Evolutionary conservation across 2,888 invertebrate species (phyloP), one percentile per base, ranked within the genome.

Genomic region (Pharmacophagus antenor): DNA sequence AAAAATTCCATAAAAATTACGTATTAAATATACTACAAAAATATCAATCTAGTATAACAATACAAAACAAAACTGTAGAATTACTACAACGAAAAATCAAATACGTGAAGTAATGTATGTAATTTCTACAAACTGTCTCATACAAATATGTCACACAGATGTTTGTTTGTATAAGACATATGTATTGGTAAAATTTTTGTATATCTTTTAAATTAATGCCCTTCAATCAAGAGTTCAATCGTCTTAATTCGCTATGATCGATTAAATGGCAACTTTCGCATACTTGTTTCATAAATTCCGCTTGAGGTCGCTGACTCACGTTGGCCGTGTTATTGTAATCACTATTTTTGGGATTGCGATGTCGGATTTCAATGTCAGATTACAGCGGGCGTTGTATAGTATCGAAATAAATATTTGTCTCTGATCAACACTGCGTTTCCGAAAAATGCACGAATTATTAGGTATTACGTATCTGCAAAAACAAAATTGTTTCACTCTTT

Each of bases 321-420:
- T 59, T 58, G 61, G 61, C 62, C 64, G 61, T 63, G 48, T 60
- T 68, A 65, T 65, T 63, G 62, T 54, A 60, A 67, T 61, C 59
- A 68, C 70, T 72, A 74, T 73, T 72, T 64, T 58, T 58, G 63
- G 53, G 57, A 67, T 65, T 63, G 54, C 62, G 63, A 66, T 31
- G 42, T 23, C 27, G 50, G 58, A 62, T 64, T 68, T 68, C 76
- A 76, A 72, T 71, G 73, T 73, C 74, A 73, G 58, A 54, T 58
- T 42, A 41, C 48, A n/a, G n/a, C 41, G 58, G 54, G 70, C 70
- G 68, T 67, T 70, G 63, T 70, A 49, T n/a, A 64, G 53, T 52
- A 57, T 63, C 55, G 49, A 56, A 58, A 67, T 66, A 65, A 65
- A 66, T 68, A 56, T 64, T 50, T 63, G 62, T 64, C 57, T 63